Evolutionary conservation across 2,113 vertebrate genomes (phyloP).

Genomic region (Suricata suricatta): DNA sequence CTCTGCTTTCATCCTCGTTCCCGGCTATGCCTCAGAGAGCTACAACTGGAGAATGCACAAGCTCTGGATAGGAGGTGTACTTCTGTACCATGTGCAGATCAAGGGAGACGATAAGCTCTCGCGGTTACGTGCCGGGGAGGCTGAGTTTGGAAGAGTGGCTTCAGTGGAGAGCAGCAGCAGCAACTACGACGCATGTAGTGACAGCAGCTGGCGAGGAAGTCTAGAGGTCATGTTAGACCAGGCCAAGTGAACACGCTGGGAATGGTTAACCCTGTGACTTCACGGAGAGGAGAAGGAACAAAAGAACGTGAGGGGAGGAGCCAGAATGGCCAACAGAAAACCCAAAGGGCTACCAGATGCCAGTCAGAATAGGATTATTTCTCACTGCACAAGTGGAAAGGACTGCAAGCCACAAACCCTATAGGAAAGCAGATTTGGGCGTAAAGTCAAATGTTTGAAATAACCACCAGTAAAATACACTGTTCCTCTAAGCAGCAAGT

Average conservation of each 20-base stretch:
- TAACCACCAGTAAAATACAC: not conserved
- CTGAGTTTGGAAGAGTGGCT: not conserved
- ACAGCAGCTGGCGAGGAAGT: not conserved
- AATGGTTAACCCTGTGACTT: not conserved
- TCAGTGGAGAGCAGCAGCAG: not conserved
- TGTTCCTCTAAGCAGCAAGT: not conserved
- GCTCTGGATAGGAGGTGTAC: not conserved
- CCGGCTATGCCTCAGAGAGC: not conserved
- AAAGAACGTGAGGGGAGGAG: not conserved
- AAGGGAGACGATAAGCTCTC: not conserved
- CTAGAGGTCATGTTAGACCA: not conserved
- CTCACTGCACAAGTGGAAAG: not conserved
- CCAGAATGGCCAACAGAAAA: not conserved
- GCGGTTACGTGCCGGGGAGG: not conserved
- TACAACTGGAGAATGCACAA: not conserved
- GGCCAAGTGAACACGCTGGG: not conserved
- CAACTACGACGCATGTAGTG: not conserved
- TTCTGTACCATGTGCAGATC: not conserved
- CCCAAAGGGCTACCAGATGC: not conserved
- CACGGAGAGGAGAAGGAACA: not conserved
- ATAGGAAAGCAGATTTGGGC: not conserved
- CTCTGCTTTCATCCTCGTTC: not conserved
- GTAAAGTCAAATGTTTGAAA: slow-evolving; percentile 22
- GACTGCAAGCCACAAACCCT: not conserved
- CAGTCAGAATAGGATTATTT: not conserved